phyloP scores from a whole-genome alignment of 2,797 vertebrate species.

The Sibirionetta formosa region DNA sequence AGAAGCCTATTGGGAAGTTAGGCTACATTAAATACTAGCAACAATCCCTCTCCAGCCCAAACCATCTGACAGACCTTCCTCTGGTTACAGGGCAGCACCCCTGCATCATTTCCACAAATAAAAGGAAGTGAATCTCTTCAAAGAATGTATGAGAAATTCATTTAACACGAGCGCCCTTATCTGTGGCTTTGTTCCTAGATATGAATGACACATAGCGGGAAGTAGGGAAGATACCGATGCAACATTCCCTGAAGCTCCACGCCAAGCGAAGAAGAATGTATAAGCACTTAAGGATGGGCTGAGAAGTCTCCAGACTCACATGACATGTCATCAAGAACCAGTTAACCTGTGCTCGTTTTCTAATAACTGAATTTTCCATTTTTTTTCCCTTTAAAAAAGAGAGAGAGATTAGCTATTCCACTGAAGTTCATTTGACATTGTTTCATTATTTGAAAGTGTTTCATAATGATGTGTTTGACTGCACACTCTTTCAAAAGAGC shows the following conservation, averaged over 20 bases:
- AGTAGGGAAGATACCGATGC: neutral
- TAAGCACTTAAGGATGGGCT: neutral
- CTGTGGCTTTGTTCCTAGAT: neutral
- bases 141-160: neutral
- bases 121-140: neutral
- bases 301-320: neutral
- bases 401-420: neutral
- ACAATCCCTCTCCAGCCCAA: neutral
- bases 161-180: neutral
- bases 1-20: neutral
- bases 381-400: neutral
- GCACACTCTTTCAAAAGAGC: slow-evolving; percentile 43
- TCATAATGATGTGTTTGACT: slow-evolving; percentile 44
- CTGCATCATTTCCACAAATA: neutral
- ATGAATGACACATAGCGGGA: neutral
- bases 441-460: neutral
- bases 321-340: neutral
- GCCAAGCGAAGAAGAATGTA: neutral
- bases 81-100: neutral
- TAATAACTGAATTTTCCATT: neutral
- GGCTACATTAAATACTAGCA: neutral
- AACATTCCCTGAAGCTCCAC: neutral
- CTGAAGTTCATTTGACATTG: slow-evolving; percentile 47
- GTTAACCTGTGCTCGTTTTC: neutral
- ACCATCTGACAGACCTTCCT: neutral